Evolutionary conservation across 35 echinoderm and acorn worm genomes (phyloP), one percentile per base, ranked within the genome.

Genomic region (Stichopus chloronotus): DNA sequence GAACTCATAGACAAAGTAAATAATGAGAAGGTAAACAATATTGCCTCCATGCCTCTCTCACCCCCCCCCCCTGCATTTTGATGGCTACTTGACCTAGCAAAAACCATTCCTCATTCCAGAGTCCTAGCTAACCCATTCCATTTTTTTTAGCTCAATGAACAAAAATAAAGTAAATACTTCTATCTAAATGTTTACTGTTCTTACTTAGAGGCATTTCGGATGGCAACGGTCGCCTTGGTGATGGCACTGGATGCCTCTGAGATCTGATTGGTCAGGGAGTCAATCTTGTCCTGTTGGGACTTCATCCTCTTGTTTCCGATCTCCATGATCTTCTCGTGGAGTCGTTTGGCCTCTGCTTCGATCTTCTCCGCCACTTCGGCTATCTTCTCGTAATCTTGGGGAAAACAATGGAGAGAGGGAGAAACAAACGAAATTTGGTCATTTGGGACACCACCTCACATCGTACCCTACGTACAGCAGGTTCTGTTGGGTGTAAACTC

Each of bases 271-370:
- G 88, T 99, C 78, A 99, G 30, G 58, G 88, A 79, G 63, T 99
- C 95, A 10, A 99, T 88, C 78, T 94, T 99, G 23, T 95, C 94
- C 84, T 99, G 97, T 63, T 96, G 97, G 1, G 88, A 91, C 61
- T 99, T 99, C 94, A 99, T 93, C 91, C 94, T 96, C 58, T 79
- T 95, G 65, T 94, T 96, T 2, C 97, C 97, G 4, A 99, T 96
- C 81, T 99, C 97, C 97, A 99, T 99, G 76, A 99, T 99, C 95
- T 96, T 91, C n/a, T 95, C 92, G 61, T 99, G 97, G 13, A 99
- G 91, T 9, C 63, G 86, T 92, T 99, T 96, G 56, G 96, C 95
- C 55, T 99, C 93, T 17, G 91, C 88, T 78, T 99, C 97, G 4
- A 99, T 93, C 87, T 95, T 94, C 22, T 93, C 55, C 12, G 92